Percentiles rank a stretch among this genome's conserved stretches.
phyloP scores from a whole-genome alignment of 2,797 vertebrate species.

The Columba guinea region DNA sequence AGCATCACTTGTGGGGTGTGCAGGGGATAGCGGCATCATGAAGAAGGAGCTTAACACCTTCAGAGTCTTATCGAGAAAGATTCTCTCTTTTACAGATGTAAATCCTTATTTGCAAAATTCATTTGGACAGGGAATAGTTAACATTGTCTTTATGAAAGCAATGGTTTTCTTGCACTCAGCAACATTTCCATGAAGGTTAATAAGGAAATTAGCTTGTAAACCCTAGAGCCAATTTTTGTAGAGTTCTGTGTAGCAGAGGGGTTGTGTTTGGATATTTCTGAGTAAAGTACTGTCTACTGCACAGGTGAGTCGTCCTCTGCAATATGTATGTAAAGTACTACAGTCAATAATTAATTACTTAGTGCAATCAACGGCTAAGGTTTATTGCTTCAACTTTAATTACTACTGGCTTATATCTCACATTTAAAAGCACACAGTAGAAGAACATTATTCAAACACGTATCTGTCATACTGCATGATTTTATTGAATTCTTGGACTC shows the following conservation, averaged over 20 bases:
- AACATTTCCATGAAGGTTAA: background rate
- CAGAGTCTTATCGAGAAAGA: background rate
- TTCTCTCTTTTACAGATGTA: background rate
- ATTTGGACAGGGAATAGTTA: background rate
- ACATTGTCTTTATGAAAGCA: background rate
- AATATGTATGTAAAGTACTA: constrained; percentile 38
- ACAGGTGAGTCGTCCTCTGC: constrained; percentile 44
- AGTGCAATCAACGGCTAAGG: constrained; percentile 37
- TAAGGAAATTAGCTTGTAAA: background rate
- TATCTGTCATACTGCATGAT: background rate
- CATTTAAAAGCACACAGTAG: background rate
- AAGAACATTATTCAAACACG: background rate
- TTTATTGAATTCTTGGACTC: background rate
- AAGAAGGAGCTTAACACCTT: background rate
- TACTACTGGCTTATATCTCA: background rate
- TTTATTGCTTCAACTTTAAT: constrained; percentile 62
- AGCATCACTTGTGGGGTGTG: background rate
- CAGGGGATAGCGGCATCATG: background rate
- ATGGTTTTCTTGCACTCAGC: background rate
- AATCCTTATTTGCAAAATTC: background rate
- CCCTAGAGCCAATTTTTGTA: background rate
- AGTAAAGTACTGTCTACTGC: background rate
- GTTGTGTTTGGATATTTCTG: background rate
- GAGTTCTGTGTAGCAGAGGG: background rate
- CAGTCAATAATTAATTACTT: constrained; percentile 65